phyloP scores from a whole-genome alignment of 2,888 invertebrate genomes.

The Scaptodrosophila latifasciaeformis region DNA sequence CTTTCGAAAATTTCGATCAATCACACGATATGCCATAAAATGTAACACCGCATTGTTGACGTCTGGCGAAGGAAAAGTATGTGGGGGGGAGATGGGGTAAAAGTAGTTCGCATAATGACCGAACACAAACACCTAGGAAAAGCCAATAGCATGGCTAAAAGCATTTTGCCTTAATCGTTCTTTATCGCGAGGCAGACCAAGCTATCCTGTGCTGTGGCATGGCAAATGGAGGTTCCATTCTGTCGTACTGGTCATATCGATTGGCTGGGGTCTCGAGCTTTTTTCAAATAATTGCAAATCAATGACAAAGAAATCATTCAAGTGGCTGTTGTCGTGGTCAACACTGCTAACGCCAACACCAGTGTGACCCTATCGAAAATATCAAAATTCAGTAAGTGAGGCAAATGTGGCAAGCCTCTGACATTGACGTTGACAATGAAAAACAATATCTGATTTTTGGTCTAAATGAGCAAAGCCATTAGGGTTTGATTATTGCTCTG shows the following conservation, averaged over 20 bases:
- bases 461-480: constrained; percentile 54
- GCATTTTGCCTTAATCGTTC: constrained; percentile 63
- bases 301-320: constrained; percentile 54
- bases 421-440: no score
- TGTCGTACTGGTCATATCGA: constrained; percentile 28
- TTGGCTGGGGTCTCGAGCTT: constrained; percentile 49
- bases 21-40: constrained; percentile 56
- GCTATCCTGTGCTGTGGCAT: constrained; percentile 15
- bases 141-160: constrained; percentile 54
- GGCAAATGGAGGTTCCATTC: constrained; percentile 8
- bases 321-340: no score
- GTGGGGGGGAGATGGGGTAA: no score
- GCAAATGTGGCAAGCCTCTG: constrained; percentile 27
- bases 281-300: constrained; percentile 63
- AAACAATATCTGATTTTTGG: constrained; percentile 24
- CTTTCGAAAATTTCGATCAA: constrained; percentile 71
- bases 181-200: constrained; percentile 56
- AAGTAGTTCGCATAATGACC: constrained; percentile 36
- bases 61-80: not conserved
- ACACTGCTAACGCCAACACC: constrained; percentile 26
- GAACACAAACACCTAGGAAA: constrained; percentile 23
- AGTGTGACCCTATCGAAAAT: constrained; percentile 31
- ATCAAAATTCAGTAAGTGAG: constrained; percentile 39
- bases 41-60: constrained; percentile 21
- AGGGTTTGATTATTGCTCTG: constrained; percentile 44